Evolutionary conservation across 2,113 vertebrate genomes (phyloP).

Genomic region (Salvelinus alpinus): DNA sequence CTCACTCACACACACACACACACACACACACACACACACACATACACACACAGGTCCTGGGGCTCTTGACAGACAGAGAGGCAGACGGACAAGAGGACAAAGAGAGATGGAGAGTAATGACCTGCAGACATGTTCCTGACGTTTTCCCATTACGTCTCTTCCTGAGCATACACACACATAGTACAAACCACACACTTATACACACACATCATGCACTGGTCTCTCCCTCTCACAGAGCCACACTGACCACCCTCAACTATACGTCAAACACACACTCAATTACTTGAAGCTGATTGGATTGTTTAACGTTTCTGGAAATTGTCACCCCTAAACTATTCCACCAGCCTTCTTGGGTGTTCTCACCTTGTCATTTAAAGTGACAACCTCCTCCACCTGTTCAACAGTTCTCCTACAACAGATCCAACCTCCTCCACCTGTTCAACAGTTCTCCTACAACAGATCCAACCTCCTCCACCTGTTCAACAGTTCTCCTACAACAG

Average conservation of each 20-base stretch:
- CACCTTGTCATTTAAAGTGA: not conserved
- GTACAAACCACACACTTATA: no score
- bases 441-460: no score
- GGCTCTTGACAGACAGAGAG: conserved; percentile 53
- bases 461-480: no score
- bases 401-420: not conserved
- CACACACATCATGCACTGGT: not conserved
- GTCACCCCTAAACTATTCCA: not conserved
- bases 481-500: no score
- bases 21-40: no score
- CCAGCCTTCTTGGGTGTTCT: not conserved
- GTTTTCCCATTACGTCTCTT: conserved; percentile 47
- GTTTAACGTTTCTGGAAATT: not conserved
- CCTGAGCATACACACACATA: conserved; percentile 10
- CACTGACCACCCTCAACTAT: not conserved
- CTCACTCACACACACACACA: no score
- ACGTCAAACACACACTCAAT: not conserved
- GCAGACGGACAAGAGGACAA: conserved; percentile 42
- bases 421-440: no score
- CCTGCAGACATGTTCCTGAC: conserved; percentile 61
- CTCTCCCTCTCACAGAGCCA: not conserved
- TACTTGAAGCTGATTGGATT: not conserved
- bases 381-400: not conserved
- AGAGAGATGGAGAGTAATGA: conserved; percentile 70
- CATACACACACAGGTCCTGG: conserved; percentile 32